Evolutionary conservation across 2,113 vertebrate species (phyloP).

Genomic region (Leucoraja erinaceus): DNA sequence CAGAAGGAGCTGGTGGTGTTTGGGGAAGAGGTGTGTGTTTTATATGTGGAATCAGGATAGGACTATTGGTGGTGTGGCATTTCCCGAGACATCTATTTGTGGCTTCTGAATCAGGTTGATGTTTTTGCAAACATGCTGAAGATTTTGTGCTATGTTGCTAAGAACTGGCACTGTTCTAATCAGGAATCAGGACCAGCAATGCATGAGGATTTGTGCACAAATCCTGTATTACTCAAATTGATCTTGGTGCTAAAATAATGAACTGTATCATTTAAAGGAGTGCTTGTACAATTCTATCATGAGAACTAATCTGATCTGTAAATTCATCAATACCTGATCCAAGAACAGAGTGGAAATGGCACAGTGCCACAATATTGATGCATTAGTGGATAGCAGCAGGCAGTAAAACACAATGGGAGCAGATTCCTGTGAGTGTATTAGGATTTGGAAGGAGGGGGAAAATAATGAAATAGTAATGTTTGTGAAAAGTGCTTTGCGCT

Average conservation of each 20-base stretch:
- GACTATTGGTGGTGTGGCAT: not conserved
- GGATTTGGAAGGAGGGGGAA: not conserved
- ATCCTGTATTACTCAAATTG: not conserved
- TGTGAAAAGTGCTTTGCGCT: not conserved
- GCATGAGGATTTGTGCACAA: not conserved
- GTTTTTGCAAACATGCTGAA: not conserved
- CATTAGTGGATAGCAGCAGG: not conserved
- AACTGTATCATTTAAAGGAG: not conserved
- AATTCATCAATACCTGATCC: not conserved
- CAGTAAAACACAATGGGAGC: no score
- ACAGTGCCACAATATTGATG: not conserved
- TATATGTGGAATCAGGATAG: no score
- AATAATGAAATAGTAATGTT: not conserved
- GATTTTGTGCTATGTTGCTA: not conserved
- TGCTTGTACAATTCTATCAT: not conserved
- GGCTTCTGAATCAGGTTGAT: not conserved
- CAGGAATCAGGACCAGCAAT: not conserved
- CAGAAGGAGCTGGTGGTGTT: not conserved
- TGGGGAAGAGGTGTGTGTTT: not conserved
- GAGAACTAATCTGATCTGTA: not conserved
- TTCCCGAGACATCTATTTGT: not conserved
- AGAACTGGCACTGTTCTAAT: not conserved
- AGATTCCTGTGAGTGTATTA: not conserved
- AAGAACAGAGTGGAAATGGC: not conserved
- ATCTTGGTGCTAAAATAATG: not conserved